Evolutionary conservation across 2,113 vertebrate species (phyloP), one percentile per base, ranked within the genome.

Genomic region (Zosterops hypoxanthus): DNA sequence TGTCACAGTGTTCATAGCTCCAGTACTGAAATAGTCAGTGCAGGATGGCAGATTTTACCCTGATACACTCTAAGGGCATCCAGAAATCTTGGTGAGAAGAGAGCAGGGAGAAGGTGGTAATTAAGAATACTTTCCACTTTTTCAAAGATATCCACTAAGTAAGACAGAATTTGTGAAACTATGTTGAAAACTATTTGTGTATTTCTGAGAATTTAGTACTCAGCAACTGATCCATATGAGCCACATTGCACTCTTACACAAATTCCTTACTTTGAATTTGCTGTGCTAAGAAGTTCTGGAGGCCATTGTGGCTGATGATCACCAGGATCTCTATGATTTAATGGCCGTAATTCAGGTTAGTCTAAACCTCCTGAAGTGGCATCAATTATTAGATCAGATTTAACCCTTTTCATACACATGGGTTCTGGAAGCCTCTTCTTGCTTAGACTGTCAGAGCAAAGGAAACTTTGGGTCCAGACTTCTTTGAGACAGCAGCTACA

Each of bases 221-320:
- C 46, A 41, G 14, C 18, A 81, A 13, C 17, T 5, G 18, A 76
- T 29, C 28, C 3, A 15, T 8, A 9, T 0, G 2, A 70, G 49
- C n/a, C 55, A 64, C 0, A 0, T 22, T 64, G 10, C 19, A 60
- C 22, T 76, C 12, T 31, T 25, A 52, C 18, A 50, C 6, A 63
- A 41, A 81, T 60, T 55, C 18, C 34, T 80, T 46, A 20, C 9
- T 85, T 76, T 56, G 46, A 41, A 76, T 85, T 75, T 71, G 15
- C 53, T 2, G 0, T 46, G 44, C 25, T 87, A 17, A 73, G n/a
- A 8, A 57, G 65, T 68, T 55, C 44, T 78, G 61, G 19, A 88
- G 83, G 14, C 4, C 36, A 4, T 12, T 71, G 41, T 5, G 31
- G 14, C 5, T 41, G 31, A 41, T 68, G 29, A 12, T 36, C 49